Conservation (phyloP, 2,113 vertebrate genomes). For the Melanotaenia duboulayi region DNA sequence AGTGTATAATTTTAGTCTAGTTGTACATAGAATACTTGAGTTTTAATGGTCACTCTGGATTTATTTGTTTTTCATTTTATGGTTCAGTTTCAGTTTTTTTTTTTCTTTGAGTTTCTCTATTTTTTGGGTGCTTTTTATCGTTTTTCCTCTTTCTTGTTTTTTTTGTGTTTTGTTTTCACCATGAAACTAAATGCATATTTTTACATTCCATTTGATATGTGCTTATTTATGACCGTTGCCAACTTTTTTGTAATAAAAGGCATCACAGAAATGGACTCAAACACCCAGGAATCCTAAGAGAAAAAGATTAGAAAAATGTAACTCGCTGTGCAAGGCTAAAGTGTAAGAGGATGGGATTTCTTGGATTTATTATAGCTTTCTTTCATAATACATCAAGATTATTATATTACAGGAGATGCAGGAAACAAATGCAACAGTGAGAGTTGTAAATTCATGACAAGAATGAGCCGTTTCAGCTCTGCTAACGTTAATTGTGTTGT, state of each 20-base stretch:
- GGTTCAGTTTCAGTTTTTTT: not conserved
- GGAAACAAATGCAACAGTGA: not conserved
- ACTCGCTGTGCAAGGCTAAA: not conserved
- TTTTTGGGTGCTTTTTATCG: not conserved
- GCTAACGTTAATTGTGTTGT: not conserved
- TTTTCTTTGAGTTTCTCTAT: not conserved
- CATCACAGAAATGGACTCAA: not conserved
- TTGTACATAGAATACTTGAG: not conserved
- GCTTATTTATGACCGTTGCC: not conserved
- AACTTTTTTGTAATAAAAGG: not conserved
- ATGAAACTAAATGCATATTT: not conserved
- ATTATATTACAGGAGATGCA: not conserved
- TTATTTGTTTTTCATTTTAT: not conserved
- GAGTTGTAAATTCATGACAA: slow-evolving; percentile 14
- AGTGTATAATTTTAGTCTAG: not conserved
- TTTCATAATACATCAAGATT: slow-evolving; percentile 23
- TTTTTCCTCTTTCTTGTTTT: too few species aligned
- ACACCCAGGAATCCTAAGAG: not conserved
- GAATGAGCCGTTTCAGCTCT: not conserved
- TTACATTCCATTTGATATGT: not conserved
- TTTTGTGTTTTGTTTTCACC: not conserved
- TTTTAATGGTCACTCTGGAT: slow-evolving; percentile 17
- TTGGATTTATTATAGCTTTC: slow-evolving; percentile 22
- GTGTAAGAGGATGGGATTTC: not conserved
- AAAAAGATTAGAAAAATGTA: not conserved